A percentile compares a stretch with the other conserved stretches of the same genome.
Conservation (phyloP, 2,797 vertebrate species). For the Sebastiscus albofasciatus region DNA sequence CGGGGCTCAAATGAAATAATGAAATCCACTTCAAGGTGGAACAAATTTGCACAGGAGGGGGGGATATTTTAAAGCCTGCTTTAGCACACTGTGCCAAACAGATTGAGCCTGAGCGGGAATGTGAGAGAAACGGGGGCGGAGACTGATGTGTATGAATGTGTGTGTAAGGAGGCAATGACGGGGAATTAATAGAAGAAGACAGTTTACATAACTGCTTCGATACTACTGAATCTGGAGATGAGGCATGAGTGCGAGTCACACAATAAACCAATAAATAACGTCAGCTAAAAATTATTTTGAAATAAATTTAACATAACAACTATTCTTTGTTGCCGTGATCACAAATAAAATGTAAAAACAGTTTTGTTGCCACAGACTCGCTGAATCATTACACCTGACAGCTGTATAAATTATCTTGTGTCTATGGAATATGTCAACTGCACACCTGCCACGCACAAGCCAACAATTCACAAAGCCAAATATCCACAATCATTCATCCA, state of each 20-base stretch:
- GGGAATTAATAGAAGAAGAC: conserved; percentile 71
- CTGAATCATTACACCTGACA: conserved; percentile 7
- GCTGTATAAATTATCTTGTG: not conserved
- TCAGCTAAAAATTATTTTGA: conserved; percentile 22
- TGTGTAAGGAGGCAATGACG: conserved; percentile 60
- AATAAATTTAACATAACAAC: not conserved
- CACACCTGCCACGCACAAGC: not conserved
- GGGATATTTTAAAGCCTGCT: conserved; percentile 83
- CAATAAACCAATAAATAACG: conserved; percentile 36
- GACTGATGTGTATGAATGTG: conserved; percentile 63
- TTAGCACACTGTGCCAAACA: conserved; percentile 78
- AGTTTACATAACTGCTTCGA: conserved; percentile 65
- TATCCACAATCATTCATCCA: too few relatives aligned
- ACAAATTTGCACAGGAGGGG: conserved; percentile 83
- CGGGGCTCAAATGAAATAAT: conserved; percentile 85
- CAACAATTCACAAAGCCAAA: not conserved
- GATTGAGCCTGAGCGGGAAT: conserved; percentile 72
- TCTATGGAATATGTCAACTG: not conserved
- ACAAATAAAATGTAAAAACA: not conserved
- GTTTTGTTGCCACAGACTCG: not conserved
- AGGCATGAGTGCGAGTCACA: conserved; percentile 16
- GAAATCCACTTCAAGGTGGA: conserved; percentile 88
- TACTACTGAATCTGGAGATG: conserved; percentile 35
- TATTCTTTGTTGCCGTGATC: not conserved
- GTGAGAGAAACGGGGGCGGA: conserved; percentile 57